phyloP scores from a whole-genome alignment of 1,140 invertebrate species.

The Zaprionus ornatus region DNA sequence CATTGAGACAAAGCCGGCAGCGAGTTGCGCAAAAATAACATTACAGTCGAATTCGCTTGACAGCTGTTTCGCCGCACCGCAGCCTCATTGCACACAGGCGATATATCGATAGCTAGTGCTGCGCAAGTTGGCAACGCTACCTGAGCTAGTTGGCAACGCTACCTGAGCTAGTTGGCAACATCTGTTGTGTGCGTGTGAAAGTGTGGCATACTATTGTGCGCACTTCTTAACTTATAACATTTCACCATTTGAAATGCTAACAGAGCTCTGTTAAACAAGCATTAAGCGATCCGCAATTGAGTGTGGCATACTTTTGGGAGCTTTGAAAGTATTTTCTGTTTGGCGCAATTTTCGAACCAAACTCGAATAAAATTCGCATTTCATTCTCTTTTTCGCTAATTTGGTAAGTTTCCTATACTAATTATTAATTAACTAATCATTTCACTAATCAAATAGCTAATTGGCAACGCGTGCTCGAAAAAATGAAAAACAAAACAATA shows the following conservation, averaged over 20 bases:
- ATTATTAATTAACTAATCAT: background rate
- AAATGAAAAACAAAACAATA: background rate
- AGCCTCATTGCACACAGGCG: background rate
- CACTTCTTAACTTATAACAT: too few species aligned
- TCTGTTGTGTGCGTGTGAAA: background rate
- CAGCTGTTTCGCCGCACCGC: constrained; percentile 25
- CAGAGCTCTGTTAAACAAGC: too few species aligned
- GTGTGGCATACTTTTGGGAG: constrained; percentile 25
- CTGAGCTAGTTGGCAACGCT: constrained; percentile 4
- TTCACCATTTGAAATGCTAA: too few species aligned
- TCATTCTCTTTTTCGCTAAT: background rate
- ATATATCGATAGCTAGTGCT: constrained; percentile 9
- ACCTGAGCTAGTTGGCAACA: constrained; percentile 6
- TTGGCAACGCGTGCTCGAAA: background rate
- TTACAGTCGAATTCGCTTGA: background rate
- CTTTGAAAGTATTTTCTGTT: background rate
- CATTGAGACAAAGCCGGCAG: background rate
- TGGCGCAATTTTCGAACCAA: too few species aligned
- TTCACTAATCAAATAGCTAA: background rate
- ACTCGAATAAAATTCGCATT: background rate
- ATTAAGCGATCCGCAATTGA: background rate
- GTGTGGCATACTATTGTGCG: constrained; percentile 28
- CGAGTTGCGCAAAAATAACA: background rate
- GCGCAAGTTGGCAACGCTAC: constrained; percentile 11
- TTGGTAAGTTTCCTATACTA: constrained; percentile 7